Evolutionary conservation across 2,113 vertebrate species (phyloP).

Genomic region (Myxocyprinus asiaticus): DNA sequence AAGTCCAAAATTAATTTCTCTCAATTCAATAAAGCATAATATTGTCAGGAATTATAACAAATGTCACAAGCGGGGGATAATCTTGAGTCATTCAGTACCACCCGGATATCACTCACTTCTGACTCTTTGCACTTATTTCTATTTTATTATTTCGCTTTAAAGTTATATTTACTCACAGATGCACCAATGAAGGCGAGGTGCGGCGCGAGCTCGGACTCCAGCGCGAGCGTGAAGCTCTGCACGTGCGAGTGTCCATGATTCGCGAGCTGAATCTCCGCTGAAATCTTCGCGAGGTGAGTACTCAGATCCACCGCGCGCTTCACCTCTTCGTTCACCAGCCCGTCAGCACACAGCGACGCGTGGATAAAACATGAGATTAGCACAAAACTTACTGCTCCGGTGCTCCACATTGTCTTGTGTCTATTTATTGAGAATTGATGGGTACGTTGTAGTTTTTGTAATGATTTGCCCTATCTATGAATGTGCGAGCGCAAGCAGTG

Average conservation of each 20-base stretch:
- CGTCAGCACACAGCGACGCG: constrained; percentile 65
- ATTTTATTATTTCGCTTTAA: background rate
- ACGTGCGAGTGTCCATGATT: constrained; percentile 75
- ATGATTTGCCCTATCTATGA: background rate
- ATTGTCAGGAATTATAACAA: background rate
- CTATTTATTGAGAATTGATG: background rate
- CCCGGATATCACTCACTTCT: background rate
- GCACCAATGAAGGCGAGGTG: constrained; percentile 88
- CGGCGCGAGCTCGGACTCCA: constrained; percentile 84
- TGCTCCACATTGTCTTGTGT: constrained; percentile 3
- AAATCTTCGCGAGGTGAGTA: constrained; percentile 91
- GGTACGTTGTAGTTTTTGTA: background rate
- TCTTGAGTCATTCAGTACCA: background rate
- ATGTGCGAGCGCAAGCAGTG: background rate
- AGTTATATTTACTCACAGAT: constrained; percentile 76
- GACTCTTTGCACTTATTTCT: accelerated
- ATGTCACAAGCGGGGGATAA: too few relatives aligned
- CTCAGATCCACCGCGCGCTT: constrained; percentile 89
- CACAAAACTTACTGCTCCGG: constrained; percentile 6
- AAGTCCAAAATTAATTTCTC: background rate
- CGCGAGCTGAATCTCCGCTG: constrained; percentile 81
- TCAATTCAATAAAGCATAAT: background rate
- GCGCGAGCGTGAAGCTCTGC: constrained; percentile 79
- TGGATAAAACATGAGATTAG: constrained; percentile 53
- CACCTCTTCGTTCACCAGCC: constrained; percentile 87